Evolutionary conservation across 2,888 invertebrate genomes (phyloP).

Genomic region (Capitulum mitella): DNA sequence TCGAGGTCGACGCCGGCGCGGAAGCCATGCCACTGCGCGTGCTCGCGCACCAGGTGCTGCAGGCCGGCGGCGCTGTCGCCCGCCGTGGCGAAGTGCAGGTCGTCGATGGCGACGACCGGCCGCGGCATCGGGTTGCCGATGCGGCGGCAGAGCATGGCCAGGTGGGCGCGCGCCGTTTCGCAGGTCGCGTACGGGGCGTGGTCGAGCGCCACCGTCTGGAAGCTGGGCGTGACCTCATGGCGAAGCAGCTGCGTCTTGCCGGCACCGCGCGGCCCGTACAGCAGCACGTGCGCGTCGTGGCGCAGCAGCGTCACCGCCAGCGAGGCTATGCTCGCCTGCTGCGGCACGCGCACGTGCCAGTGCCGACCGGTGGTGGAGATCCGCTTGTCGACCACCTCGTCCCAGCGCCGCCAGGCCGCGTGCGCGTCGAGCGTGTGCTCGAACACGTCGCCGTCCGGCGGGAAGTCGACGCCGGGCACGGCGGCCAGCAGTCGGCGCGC

Average conservation of each 20-base stretch:
- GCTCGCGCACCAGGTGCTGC: slow-evolving; percentile 11
- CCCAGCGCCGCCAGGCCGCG: not conserved
- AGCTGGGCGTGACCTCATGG: not conserved
- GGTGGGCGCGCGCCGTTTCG: not conserved
- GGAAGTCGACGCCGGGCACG: not conserved
- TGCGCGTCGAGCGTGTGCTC: not conserved
- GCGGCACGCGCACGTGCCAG: slow-evolving; percentile 1
- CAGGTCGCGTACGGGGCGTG: not conserved
- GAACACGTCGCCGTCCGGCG: not conserved
- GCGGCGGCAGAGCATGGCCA: not conserved
- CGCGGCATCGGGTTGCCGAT: not conserved
- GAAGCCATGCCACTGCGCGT: not conserved
- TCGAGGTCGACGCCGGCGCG: not conserved
- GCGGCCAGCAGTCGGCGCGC: not conserved
- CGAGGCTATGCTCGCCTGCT: not conserved
- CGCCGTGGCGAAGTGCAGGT: not conserved
- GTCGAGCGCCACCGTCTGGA: not conserved
- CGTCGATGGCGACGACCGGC: not conserved
- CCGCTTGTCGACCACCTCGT: not conserved
- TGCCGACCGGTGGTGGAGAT: not conserved
- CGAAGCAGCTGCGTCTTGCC: slow-evolving; percentile 6
- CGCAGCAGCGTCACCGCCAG: not conserved
- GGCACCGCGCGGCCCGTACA: not conserved
- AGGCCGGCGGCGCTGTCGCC: not conserved
- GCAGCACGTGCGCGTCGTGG: not conserved